A percentile compares a stretch with the other conserved stretches of the same genome.
These are phyloP conservation scores for Hetaerina americana DNA, from an alignment of 1,140 invertebrate species.

Conservation along the genomic window DNA sequence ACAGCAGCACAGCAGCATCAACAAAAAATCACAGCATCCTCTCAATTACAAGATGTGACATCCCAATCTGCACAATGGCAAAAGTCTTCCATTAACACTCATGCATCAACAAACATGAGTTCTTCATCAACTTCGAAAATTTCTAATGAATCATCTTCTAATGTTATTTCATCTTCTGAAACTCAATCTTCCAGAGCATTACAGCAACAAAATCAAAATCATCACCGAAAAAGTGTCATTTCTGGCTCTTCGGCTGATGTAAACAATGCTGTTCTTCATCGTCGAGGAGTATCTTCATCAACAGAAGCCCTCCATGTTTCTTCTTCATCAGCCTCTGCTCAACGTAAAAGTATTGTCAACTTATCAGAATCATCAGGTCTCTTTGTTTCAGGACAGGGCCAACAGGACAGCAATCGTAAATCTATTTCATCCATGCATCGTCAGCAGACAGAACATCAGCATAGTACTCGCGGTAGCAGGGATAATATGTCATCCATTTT, in stretches of 20 bases:
- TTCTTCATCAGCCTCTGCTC: constrained; percentile 60
- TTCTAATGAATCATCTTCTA: neutral
- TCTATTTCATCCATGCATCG: constrained; percentile 64
- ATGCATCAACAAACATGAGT: neutral
- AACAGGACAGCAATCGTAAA: constrained; percentile 50
- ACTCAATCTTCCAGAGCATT: neutral
- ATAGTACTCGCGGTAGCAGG: neutral
- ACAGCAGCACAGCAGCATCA: neutral
- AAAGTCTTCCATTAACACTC: neutral
- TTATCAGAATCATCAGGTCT: constrained; percentile 50
- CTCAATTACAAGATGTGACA: neutral
- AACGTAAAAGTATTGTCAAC: constrained; percentile 64
- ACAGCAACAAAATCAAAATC: constrained; percentile 21
- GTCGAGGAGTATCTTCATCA: constrained; percentile 44
- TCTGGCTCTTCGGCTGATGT: constrained; percentile 52
- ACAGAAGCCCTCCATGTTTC: constrained; percentile 45
- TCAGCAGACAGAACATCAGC: neutral
- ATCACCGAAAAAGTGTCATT: constrained; percentile 57
- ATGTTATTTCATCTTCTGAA: neutral
- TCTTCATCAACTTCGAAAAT: neutral
- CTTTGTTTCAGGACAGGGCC: constrained; percentile 42
- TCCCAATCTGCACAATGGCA: neutral
- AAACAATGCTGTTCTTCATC: constrained; percentile 59
- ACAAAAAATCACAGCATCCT: neutral
- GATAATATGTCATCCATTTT: neutral